phyloP scores from a whole-genome alignment of 2,888 invertebrate genomes.

The Dyspetes luteomarginatus region DNA sequence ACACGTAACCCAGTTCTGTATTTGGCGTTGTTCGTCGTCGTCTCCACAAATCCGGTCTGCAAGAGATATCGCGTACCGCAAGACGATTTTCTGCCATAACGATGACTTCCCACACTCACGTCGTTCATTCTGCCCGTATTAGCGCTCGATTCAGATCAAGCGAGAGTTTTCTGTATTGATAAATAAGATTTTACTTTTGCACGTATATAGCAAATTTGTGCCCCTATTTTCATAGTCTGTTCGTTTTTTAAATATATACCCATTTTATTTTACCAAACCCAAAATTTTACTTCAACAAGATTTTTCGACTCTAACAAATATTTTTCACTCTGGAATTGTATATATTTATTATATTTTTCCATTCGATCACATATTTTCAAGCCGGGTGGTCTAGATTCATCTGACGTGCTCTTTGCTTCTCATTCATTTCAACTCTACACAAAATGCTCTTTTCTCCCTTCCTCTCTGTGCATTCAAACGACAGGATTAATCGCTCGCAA shows the following conservation, averaged over 20 bases:
- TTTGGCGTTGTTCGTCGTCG: constrained; percentile 64
- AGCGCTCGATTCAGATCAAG: background rate
- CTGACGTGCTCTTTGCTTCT: background rate
- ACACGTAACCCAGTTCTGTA: constrained; percentile 72
- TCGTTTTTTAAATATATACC: no score
- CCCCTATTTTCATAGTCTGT: no score
- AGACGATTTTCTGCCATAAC: constrained; percentile 48
- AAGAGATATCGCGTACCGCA: constrained; percentile 20
- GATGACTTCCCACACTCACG: constrained; percentile 40
- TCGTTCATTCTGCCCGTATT: background rate
- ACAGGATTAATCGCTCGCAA: constrained; percentile 61
- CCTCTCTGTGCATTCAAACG: constrained; percentile 18
- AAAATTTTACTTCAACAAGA: no score
- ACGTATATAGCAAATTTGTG: no score
- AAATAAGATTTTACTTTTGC: background rate
- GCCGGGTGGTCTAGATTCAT: constrained; percentile 2
- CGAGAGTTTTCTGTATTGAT: background rate
- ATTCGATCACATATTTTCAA: constrained; percentile 11
- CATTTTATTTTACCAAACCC: no score
- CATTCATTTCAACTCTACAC: background rate
- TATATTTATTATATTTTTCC: background rate
- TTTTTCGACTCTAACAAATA: no score
- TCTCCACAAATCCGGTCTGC: constrained; percentile 37
- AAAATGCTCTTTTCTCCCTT: background rate
- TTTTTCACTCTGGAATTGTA: no score